Conservation (phyloP, 2,797 vertebrate species). For the Bryconaethiops microstoma region DNA sequence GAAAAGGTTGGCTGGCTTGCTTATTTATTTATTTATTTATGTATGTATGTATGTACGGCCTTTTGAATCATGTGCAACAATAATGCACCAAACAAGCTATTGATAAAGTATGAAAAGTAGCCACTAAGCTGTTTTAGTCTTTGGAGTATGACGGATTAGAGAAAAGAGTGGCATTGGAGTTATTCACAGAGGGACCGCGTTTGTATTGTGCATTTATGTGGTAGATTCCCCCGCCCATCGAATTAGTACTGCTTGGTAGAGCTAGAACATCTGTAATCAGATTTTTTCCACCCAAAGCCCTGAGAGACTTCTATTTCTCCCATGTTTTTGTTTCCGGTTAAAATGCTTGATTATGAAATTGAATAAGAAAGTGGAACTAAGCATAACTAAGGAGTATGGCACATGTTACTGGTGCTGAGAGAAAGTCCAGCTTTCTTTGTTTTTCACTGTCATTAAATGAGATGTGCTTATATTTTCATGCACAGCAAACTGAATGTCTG, state of each 20-base stretch:
- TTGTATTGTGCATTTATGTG: conserved; percentile 42
- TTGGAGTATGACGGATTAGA: conserved; percentile 1
- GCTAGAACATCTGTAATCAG: conserved; percentile 59
- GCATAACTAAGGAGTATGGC: conserved; percentile 66
- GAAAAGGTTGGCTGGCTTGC: no score
- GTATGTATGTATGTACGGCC: not conserved
- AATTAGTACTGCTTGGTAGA: conserved; percentile 56
- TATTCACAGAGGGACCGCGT: conserved; percentile 62
- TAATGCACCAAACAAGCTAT: not conserved
- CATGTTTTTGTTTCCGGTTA: conserved; percentile 55
- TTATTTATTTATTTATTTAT: not conserved
- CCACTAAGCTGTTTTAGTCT: conserved; percentile 1
- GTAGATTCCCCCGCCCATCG: conserved; percentile 29
- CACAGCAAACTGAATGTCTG: not conserved
- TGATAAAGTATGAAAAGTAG: not conserved
- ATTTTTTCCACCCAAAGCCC: conserved; percentile 56
- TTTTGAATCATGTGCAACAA: not conserved
- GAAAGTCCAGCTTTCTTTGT: conserved; percentile 67
- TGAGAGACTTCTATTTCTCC: conserved; percentile 61
- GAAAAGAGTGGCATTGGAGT: conserved; percentile 31
- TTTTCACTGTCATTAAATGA: conserved; percentile 35
- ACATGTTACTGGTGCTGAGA: not conserved
- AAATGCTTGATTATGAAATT: conserved; percentile 70
- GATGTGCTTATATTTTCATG: conserved; percentile 1
- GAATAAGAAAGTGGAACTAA: conserved; percentile 70